Percentiles rank a stretch among this genome's conserved stretches.
Conservation (phyloP, 2,888 invertebrate genomes). For the Nomada lathburiana region DNA sequence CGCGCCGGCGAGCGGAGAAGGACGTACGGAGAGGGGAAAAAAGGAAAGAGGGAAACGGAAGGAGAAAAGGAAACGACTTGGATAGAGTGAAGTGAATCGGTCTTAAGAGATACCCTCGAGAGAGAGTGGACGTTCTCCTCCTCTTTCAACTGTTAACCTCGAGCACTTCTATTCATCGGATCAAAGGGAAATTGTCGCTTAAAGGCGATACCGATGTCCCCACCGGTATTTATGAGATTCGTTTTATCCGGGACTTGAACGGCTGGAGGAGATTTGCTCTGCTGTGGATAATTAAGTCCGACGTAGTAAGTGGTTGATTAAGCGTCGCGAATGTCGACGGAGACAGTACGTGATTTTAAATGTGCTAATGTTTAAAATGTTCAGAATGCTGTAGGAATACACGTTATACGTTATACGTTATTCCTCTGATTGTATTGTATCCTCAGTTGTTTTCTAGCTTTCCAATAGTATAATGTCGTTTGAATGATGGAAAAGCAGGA, state of each 20-base stretch:
- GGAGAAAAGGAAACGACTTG: constrained; percentile 37
- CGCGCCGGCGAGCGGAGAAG: constrained; percentile 30
- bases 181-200: constrained; percentile 32
- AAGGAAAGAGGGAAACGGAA: constrained; percentile 10
- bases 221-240: not conserved
- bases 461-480: too few relatives aligned
- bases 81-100: constrained; percentile 62
- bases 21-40: constrained; percentile 25
- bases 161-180: constrained; percentile 29
- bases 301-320: too few relatives aligned
- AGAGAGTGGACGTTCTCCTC: constrained; percentile 53
- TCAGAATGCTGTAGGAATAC: too few relatives aligned
- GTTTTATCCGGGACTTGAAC: not conserved
- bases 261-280: not conserved
- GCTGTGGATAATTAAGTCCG: not conserved
- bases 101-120: constrained; percentile 61
- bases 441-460: too few relatives aligned
- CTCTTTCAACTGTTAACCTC: constrained; percentile 32
- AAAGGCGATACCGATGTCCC: constrained; percentile 20
- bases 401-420: too few relatives aligned
- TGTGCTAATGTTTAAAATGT: too few relatives aligned
- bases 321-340: too few relatives aligned
- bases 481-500: too few relatives aligned
- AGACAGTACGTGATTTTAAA: too few relatives aligned
- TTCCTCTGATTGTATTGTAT: too few relatives aligned